Percentiles rank a stretch among this genome's conserved stretches.
These are phyloP conservation scores for Alfaro cultratus DNA, from an alignment of 2,797 vertebrate genomes.

Conservation along the genomic window DNA sequence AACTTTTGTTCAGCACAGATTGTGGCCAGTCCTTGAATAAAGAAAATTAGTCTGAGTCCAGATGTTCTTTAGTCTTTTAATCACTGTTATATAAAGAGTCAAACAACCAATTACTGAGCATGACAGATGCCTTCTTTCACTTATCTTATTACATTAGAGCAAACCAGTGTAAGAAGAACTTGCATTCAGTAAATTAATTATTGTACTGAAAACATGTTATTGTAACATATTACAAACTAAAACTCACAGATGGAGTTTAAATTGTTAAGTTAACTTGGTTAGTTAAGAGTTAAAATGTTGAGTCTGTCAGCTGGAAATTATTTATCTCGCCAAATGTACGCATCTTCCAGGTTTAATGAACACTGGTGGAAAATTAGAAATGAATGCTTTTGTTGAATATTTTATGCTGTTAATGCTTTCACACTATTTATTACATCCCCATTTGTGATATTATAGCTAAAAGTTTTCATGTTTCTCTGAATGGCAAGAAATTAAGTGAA, in stretches of 20 bases:
- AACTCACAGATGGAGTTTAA: background rate
- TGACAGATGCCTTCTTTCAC: constrained; percentile 26
- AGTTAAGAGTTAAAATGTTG: background rate
- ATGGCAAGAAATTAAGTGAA: background rate
- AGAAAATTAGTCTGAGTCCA: constrained; percentile 9
- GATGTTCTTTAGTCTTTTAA: constrained; percentile 49
- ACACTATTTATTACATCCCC: background rate
- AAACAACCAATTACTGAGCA: constrained; percentile 43
- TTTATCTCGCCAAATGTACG: background rate
- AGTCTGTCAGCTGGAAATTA: background rate
- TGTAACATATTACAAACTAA: background rate
- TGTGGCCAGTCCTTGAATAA: constrained; percentile 12
- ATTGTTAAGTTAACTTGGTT: background rate
- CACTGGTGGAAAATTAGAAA: background rate
- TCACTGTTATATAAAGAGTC: constrained; percentile 43
- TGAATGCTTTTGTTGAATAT: background rate
- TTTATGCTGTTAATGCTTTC: background rate
- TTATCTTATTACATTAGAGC: constrained; percentile 13
- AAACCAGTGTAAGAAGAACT: background rate
- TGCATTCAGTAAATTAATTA: background rate
- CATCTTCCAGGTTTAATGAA: background rate
- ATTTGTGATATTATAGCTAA: background rate
- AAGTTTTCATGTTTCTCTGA: background rate
- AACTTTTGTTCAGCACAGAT: background rate
- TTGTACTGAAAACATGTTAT: background rate